Percentiles rank a stretch among this genome's conserved stretches.
These are phyloP conservation scores for Tuberolachnus salignus DNA, from an alignment of 2,888 invertebrate genomes.

Conservation along the genomic window DNA sequence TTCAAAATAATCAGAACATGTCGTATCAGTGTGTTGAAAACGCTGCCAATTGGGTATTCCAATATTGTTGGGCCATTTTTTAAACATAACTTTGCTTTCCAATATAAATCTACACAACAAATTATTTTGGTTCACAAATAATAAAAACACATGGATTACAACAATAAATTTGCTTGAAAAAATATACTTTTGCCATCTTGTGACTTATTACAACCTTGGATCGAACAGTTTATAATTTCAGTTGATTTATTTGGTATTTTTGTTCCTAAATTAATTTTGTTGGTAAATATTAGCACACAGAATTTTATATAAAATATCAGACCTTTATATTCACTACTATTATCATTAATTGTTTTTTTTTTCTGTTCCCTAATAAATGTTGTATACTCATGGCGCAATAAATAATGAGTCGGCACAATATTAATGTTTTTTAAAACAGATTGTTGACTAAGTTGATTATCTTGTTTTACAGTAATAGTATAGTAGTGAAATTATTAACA, in stretches of 20 bases:
- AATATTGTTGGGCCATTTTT: conserved; percentile 13
- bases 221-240: background rate
- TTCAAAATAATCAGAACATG: conserved; percentile 46
- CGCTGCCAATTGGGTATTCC: conserved; percentile 14
- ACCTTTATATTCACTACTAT: conserved; percentile 22
- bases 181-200: background rate
- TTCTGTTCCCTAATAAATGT: conserved; percentile 1
- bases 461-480: background rate
- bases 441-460: background rate
- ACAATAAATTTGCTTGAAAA: conserved; percentile 3
- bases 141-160: too few species aligned
- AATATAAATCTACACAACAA: conserved; percentile 23
- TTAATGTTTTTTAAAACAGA: conserved; percentile 16
- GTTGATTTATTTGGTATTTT: too few species aligned
- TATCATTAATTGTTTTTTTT: background rate
- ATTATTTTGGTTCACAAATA: too few species aligned
- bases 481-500: conserved; percentile 5
- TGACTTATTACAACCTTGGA: background rate
- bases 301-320: too few species aligned
- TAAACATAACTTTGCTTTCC: background rate
- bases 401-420: conserved; percentile 21
- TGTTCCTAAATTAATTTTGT: background rate
- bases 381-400: conserved; percentile 15
- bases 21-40: background rate
- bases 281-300: background rate